These are phyloP conservation scores for Myzus persicae DNA, from an alignment of 1,140 invertebrate genomes.

Conservation along the genomic window DNA sequence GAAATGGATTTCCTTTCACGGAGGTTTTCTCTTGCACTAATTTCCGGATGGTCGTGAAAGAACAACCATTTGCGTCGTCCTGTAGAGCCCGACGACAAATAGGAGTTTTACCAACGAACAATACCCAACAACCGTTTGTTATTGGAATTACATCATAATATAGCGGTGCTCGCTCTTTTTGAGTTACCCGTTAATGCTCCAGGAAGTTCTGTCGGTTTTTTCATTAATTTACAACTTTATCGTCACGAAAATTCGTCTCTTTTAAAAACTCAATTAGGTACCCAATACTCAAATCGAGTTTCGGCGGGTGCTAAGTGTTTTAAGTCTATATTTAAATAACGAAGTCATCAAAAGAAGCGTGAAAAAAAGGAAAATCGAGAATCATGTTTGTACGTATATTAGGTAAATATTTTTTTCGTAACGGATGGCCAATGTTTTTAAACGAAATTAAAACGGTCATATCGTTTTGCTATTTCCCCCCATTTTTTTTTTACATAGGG, in stretches of 20 bases:
- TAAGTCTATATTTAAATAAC: constrained; percentile 32
- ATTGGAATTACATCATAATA: constrained; percentile 8
- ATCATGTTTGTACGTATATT: not conserved
- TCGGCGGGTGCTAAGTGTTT: not conserved
- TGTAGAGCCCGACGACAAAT: not conserved
- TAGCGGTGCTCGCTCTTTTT: not conserved
- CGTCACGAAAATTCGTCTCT: not conserved
- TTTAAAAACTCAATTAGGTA: constrained; percentile 27
- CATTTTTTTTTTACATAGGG: constrained; percentile 39
- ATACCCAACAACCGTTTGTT: not conserved
- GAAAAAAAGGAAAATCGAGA: constrained; percentile 8
- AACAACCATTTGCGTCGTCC: not conserved
- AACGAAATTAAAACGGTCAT: constrained; percentile 43
- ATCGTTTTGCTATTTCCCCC: constrained; percentile 38
- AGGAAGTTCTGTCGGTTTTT: not conserved
- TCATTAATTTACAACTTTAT: not conserved
- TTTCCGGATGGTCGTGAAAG: constrained; percentile 41
- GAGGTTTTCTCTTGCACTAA: constrained; percentile 33
- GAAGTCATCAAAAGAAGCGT: not conserved
- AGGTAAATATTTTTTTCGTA: constrained; percentile 37
- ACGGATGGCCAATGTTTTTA: constrained; percentile 10
- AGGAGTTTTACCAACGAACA: not conserved
- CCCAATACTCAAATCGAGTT: not conserved
- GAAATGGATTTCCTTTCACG: constrained; percentile 16
- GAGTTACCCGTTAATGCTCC: not conserved